Conservation (phyloP, 2,113 vertebrate genomes). For the Mastomys coucha region DNA sequence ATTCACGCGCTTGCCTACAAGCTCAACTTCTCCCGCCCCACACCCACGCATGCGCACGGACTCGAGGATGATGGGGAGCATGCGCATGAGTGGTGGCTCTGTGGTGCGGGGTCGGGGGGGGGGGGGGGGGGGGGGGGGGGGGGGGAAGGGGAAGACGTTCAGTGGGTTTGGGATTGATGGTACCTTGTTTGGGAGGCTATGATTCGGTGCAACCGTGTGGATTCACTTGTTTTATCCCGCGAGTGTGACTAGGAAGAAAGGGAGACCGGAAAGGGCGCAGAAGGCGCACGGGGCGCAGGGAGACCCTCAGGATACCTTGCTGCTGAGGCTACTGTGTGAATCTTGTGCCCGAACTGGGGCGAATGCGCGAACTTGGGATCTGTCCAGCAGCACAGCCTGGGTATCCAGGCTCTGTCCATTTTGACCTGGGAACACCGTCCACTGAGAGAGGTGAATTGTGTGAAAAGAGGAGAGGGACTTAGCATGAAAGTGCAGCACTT, state of each 20-base stretch:
- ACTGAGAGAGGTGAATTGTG: no score
- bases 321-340: background rate
- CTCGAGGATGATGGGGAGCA: rapidly evolving
- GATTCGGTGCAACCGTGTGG: rapidly evolving
- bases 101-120: no score
- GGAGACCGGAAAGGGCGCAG: background rate
- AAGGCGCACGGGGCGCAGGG: background rate
- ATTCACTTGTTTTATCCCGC: background rate
- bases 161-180: background rate
- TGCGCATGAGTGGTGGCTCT: background rate
- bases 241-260: background rate
- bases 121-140: no score
- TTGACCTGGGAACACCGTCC: no score
- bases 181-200: background rate
- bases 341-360: no score
- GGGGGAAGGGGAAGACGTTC: background rate
- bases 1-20: no score
- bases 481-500: background rate
- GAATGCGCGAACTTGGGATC: background rate
- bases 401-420: background rate
- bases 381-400: rapidly evolving
- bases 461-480: background rate
- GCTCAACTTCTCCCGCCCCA: rapidly evolving
- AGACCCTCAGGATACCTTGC: rapidly evolving
- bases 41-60: background rate